These are phyloP conservation scores for Spodoptera exigua DNA, from an alignment of 2,888 invertebrate species.

Conservation along the genomic window DNA sequence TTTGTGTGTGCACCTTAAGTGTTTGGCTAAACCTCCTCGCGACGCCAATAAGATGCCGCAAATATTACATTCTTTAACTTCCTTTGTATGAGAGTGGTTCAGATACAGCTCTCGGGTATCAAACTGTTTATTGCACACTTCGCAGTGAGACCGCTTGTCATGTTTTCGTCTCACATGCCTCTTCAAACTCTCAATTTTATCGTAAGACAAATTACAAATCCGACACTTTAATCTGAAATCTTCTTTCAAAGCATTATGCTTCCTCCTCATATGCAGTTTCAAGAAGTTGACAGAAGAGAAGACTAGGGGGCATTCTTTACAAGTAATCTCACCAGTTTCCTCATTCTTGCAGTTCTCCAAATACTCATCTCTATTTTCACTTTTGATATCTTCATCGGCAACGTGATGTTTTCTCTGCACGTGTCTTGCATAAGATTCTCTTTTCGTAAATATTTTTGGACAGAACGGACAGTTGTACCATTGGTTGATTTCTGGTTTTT, in stretches of 20 bases:
- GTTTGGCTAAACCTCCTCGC: slow-evolving; percentile 79
- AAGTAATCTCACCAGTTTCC: slow-evolving; percentile 78
- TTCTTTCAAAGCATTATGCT: slow-evolving; percentile 80
- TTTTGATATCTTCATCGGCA: slow-evolving; percentile 54
- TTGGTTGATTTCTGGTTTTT: slow-evolving; percentile 68
- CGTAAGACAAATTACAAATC: slow-evolving; percentile 83
- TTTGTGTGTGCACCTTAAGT: slow-evolving; percentile 81
- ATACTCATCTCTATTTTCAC: slow-evolving; percentile 50
- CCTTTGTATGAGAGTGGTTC: slow-evolving; percentile 78
- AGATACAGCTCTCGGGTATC: slow-evolving; percentile 75
- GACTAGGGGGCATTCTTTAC: slow-evolving; percentile 79
- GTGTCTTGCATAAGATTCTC: slow-evolving; percentile 83
- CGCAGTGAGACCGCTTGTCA: slow-evolving; percentile 75
- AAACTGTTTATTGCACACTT: slow-evolving; percentile 81
- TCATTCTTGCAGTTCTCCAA: slow-evolving; percentile 68
- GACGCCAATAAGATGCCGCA: slow-evolving; percentile 82
- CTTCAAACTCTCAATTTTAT: slow-evolving; percentile 84
- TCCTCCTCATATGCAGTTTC: slow-evolving; percentile 83
- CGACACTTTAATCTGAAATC: slow-evolving; percentile 81
- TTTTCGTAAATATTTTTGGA: slow-evolving; percentile 76
- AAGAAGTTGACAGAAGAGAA: slow-evolving; percentile 80
- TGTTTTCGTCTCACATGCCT: slow-evolving; percentile 83
- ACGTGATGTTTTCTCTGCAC: slow-evolving; percentile 81
- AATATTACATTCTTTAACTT: slow-evolving; percentile 77
- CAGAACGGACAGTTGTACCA: slow-evolving; percentile 83